Evolutionary conservation across 1,140 invertebrate species (phyloP).

Genomic region (Drosophila bocqueti): DNA sequence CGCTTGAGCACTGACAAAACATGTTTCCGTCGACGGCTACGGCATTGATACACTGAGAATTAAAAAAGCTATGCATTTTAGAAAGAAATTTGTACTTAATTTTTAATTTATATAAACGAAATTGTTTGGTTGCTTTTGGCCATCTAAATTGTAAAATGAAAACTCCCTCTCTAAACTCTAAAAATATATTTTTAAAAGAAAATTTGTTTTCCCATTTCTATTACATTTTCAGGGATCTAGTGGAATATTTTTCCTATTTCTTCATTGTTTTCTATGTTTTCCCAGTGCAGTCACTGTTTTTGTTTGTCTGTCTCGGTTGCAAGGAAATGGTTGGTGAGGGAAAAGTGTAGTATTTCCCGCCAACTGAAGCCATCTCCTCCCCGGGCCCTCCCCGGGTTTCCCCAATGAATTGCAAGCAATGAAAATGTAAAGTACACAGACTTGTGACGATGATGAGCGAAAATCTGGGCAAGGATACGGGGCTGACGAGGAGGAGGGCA

Average conservation of each 20-base stretch:
- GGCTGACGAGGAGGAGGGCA: neutral
- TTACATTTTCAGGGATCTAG: neutral
- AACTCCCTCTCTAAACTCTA: rapidly evolving
- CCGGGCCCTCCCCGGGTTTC: neutral
- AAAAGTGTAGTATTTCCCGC: constrained; percentile 64
- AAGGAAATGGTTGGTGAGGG: constrained; percentile 66
- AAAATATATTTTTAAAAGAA: no score
- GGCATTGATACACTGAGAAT: neutral
- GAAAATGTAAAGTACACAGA: constrained; percentile 71
- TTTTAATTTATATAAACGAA: neutral
- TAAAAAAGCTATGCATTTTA: neutral
- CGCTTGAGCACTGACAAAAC: constrained; percentile 79
- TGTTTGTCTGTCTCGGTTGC: constrained; percentile 29
- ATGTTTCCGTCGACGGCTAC: constrained; percentile 68
- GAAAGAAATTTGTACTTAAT: neutral
- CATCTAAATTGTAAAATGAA: neutral
- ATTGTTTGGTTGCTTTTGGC: neutral
- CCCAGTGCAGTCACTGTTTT: constrained; percentile 23
- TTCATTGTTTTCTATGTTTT: neutral
- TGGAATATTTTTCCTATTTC: neutral
- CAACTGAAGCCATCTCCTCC: constrained; percentile 16
- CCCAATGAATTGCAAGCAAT: constrained; percentile 72
- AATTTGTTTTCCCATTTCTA: neutral
- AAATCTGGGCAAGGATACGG: constrained; percentile 51
- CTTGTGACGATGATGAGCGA: constrained; percentile 53